Conservation (phyloP, 2,888 invertebrate genomes). For the Balanococcus diminutus region DNA sequence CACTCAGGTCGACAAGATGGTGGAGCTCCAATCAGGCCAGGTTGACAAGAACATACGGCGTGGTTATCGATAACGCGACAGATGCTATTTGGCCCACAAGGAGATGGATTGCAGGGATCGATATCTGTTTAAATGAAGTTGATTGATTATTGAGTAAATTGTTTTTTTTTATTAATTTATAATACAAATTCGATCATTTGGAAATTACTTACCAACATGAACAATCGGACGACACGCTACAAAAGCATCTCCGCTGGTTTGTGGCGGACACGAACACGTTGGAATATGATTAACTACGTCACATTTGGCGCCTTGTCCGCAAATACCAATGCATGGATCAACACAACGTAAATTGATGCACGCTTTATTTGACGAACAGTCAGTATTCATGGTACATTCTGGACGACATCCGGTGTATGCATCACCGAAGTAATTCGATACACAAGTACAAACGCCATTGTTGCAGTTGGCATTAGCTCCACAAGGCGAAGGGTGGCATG, state of each 20-base stretch:
- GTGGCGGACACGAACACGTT: slow-evolving; percentile 66
- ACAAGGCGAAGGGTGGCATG: slow-evolving; percentile 69
- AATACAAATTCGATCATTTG: neutral
- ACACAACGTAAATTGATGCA: slow-evolving; percentile 77
- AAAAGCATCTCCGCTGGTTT: slow-evolving; percentile 68
- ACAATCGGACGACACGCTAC: slow-evolving; percentile 61
- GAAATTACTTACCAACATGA: slow-evolving; percentile 26
- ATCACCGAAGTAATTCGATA: slow-evolving; percentile 63
- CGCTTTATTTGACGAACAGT: slow-evolving; percentile 72
- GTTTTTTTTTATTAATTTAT: neutral
- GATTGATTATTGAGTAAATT: neutral
- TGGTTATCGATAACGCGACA: slow-evolving; percentile 69
- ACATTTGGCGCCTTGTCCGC: slow-evolving; percentile 67
- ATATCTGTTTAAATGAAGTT: slow-evolving; percentile 8
- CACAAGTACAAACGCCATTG: slow-evolving; percentile 64
- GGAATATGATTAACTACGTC: slow-evolving; percentile 67
- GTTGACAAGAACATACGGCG: slow-evolving; percentile 74
- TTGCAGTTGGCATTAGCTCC: slow-evolving; percentile 73
- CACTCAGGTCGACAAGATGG: slow-evolving; percentile 71
- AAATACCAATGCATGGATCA: slow-evolving; percentile 70
- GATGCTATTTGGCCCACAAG: slow-evolving; percentile 75
- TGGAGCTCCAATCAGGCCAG: slow-evolving; percentile 74
- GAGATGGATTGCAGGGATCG: slow-evolving; percentile 66
- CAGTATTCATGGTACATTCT: slow-evolving; percentile 76
- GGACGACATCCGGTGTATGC: slow-evolving; percentile 74